A percentile compares a stretch with the other conserved stretches of the same genome.
Evolutionary conservation across 2,797 vertebrate species (phyloP).

Genomic region (Sebastes hubbsi): DNA sequence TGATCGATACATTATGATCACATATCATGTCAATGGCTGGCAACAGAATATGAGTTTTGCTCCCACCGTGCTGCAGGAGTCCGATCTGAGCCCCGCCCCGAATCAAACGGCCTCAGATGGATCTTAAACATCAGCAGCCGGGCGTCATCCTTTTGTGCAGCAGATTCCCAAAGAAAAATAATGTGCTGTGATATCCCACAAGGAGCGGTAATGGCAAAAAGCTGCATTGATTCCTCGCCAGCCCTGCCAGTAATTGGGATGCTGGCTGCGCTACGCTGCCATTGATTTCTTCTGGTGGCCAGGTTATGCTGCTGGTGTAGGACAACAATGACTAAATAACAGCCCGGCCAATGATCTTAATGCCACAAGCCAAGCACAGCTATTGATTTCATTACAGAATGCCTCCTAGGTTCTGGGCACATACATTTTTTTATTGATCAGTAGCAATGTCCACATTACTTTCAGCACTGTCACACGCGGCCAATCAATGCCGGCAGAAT

Average conservation of each 20-base stretch:
- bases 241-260: slow-evolving; percentile 80
- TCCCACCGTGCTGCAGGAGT: neutral
- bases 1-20: slow-evolving; percentile 33
- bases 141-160: slow-evolving; percentile 23
- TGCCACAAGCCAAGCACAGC: slow-evolving; percentile 78
- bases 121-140: slow-evolving; percentile 32
- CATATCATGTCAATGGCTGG: slow-evolving; percentile 1
- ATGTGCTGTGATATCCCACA: slow-evolving; percentile 76
- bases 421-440: slow-evolving; percentile 84
- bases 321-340: slow-evolving; percentile 83
- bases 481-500: slow-evolving; percentile 64
- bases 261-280: slow-evolving; percentile 71
- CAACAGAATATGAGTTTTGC: neutral
- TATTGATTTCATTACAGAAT: slow-evolving; percentile 85
- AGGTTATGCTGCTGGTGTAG: slow-evolving; percentile 73
- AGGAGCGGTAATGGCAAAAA: slow-evolving; percentile 75
- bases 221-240: slow-evolving; percentile 77
- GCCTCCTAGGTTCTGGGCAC: slow-evolving; percentile 78
- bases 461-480: slow-evolving; percentile 71
- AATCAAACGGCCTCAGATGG: slow-evolving; percentile 23
- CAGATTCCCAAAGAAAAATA: slow-evolving; percentile 55
- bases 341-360: slow-evolving; percentile 78
- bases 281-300: slow-evolving; percentile 81
- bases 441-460: slow-evolving; percentile 72
- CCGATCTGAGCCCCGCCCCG: neutral